Conservation (phyloP, 53 echinoderm and acorn worm species). For the Mesocentrotus franciscanus region DNA sequence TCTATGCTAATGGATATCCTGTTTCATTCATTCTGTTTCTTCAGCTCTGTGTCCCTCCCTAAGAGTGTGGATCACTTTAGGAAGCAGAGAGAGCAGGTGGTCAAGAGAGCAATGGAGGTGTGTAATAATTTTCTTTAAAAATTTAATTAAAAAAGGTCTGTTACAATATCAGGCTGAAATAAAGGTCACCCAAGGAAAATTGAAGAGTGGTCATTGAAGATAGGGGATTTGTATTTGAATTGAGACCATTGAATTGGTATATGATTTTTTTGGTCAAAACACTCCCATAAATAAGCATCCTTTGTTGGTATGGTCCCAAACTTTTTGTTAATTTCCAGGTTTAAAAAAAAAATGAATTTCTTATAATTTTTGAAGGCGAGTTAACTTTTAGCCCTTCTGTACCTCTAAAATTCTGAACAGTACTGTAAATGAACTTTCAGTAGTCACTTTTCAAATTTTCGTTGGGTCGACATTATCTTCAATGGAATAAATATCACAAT, state of each 20-base stretch:
- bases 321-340: too few relatives aligned
- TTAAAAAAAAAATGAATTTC: too few relatives aligned
- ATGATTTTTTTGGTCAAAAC: not conserved
- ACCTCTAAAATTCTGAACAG: too few relatives aligned
- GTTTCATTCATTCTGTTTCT: not conserved
- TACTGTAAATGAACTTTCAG: too few relatives aligned
- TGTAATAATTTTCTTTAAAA: constrained; percentile 13
- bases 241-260: not conserved
- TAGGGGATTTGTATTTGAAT: not conserved
- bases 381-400: too few relatives aligned
- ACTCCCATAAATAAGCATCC: not conserved
- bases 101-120: constrained; percentile 94
- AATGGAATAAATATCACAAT: too few relatives aligned
- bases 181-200: not conserved
- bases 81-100: constrained; percentile 89
- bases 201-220: not conserved
- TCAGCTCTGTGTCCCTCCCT: constrained; percentile 91
- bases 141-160: not conserved
- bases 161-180: not conserved
- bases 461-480: too few relatives aligned
- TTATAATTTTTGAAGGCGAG: too few relatives aligned
- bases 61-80: constrained; percentile 91
- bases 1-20: not conserved
- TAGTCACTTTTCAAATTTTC: too few relatives aligned
- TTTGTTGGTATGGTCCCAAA: too few relatives aligned